These are phyloP conservation scores for Sebastes elongatus DNA, from an alignment of 2,797 vertebrate species.

Conservation along the genomic window DNA sequence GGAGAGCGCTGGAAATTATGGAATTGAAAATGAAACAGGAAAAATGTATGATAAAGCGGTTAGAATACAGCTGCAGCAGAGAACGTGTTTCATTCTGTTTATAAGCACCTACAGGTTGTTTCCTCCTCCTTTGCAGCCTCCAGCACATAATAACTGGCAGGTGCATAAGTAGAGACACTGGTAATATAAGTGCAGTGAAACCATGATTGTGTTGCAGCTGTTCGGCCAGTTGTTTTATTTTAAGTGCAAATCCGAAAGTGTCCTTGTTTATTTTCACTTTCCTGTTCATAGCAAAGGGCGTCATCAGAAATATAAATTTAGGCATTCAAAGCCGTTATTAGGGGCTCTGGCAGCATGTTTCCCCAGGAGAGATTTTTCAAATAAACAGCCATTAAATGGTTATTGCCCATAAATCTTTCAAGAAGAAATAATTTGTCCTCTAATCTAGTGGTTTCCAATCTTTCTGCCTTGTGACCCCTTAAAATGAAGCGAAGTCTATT, in stretches of 20 bases:
- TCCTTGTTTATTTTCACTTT: conserved; percentile 20
- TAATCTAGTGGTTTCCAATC: background rate
- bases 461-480: background rate
- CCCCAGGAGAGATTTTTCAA: background rate
- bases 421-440: background rate
- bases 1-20: background rate
- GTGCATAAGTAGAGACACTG: background rate
- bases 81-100: conserved; percentile 1
- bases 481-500: background rate
- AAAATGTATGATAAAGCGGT: conserved; percentile 3
- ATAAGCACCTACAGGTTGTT: conserved; percentile 21
- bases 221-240: background rate
- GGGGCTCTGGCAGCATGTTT: background rate
- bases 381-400: background rate
- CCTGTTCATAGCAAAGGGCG: background rate
- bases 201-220: conserved; percentile 7
- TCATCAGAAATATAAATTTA: conserved; percentile 17
- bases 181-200: conserved; percentile 24
- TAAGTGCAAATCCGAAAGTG: background rate
- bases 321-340: background rate
- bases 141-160: conserved; percentile 14
- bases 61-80: background rate
- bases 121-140: background rate
- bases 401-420: background rate
- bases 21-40: conserved; percentile 16